These are phyloP conservation scores for Caenorhabditis sp. DNA, from an alignment of 2,888 invertebrate genomes.

Conservation along the genomic window DNA sequence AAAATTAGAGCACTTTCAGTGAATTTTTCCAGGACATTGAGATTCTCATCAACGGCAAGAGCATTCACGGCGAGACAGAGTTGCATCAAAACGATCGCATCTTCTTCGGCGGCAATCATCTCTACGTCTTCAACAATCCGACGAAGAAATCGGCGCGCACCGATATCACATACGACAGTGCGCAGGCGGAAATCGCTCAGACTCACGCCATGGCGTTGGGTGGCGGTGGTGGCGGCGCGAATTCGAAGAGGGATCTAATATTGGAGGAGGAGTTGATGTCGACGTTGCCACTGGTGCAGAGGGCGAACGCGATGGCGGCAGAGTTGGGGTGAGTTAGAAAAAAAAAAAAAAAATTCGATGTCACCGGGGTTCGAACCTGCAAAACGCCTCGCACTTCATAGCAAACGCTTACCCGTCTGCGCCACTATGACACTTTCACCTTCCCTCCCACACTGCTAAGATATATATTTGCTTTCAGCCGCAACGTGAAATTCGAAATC, in stretches of 20 bases:
- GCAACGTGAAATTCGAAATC: constrained; percentile 75
- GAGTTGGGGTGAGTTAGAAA: constrained; percentile 72
- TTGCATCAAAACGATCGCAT: constrained; percentile 74
- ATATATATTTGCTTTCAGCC: too few relatives aligned
- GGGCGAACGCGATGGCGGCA: constrained; percentile 76
- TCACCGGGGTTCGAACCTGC: too few relatives aligned
- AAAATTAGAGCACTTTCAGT: too few relatives aligned
- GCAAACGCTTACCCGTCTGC: too few relatives aligned
- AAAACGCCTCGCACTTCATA: too few relatives aligned
- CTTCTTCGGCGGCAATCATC: constrained; percentile 75
- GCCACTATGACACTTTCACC: background rate
- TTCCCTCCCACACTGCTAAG: too few relatives aligned
- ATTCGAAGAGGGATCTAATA: constrained; percentile 56
- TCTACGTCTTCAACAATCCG: constrained; percentile 75
- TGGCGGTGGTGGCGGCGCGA: background rate
- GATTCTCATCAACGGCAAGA: constrained; percentile 75
- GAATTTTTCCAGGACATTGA: constrained; percentile 35
- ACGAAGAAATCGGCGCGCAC: constrained; percentile 68
- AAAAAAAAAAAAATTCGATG: too few relatives aligned
- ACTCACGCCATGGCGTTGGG: constrained; percentile 71
- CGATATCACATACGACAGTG: constrained; percentile 74
- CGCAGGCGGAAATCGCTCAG: constrained; percentile 75
- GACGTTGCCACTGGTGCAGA: constrained; percentile 74
- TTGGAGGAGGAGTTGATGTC: constrained; percentile 75
- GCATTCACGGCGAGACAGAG: constrained; percentile 72